phyloP scores from a whole-genome alignment of 2,888 invertebrate species.

The Cheilosia vulpina region DNA sequence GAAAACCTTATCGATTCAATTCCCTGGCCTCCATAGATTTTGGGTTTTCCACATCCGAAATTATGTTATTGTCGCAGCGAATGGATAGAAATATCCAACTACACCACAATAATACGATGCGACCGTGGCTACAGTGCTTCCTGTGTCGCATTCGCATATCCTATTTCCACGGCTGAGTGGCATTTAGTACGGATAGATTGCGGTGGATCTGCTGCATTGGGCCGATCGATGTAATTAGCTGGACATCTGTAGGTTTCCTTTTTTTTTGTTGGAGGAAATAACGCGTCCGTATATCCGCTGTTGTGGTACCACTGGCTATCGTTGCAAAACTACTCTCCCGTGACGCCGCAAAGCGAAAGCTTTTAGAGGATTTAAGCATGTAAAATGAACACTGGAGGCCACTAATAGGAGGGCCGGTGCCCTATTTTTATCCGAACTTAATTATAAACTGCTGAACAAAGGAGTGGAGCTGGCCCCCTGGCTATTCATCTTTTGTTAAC shows the following conservation, averaged over 20 bases:
- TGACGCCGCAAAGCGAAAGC: slow-evolving; percentile 47
- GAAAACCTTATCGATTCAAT: slow-evolving; percentile 62
- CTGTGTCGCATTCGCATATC: slow-evolving; percentile 45
- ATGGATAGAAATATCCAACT: slow-evolving; percentile 25
- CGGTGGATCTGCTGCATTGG: slow-evolving; percentile 26
- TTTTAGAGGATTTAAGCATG: slow-evolving; percentile 43
- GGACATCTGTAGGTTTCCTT: slow-evolving; percentile 1
- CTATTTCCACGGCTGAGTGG: slow-evolving; percentile 58
- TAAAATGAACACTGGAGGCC: slow-evolving; percentile 41
- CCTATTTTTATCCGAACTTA: slow-evolving; percentile 28
- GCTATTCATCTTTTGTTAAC: slow-evolving; percentile 38
- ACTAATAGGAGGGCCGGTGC: neutral
- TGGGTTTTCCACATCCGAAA: slow-evolving; percentile 37
- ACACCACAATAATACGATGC: slow-evolving; percentile 55
- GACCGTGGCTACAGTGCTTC: slow-evolving; percentile 17
- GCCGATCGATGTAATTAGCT: slow-evolving; percentile 62
- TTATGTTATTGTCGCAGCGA: slow-evolving; percentile 61
- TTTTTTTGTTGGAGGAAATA: slow-evolving; percentile 26
- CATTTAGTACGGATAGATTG: slow-evolving; percentile 44
- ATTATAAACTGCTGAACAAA: slow-evolving; percentile 40
- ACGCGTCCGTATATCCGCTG: slow-evolving; percentile 37
- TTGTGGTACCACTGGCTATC: slow-evolving; percentile 33
- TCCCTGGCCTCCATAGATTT: neutral
- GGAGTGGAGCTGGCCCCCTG: neutral
- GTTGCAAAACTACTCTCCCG: slow-evolving; percentile 22